Evolutionary conservation across 2,888 invertebrate species (phyloP).

Genomic region (Meliscaeva auricollis): DNA sequence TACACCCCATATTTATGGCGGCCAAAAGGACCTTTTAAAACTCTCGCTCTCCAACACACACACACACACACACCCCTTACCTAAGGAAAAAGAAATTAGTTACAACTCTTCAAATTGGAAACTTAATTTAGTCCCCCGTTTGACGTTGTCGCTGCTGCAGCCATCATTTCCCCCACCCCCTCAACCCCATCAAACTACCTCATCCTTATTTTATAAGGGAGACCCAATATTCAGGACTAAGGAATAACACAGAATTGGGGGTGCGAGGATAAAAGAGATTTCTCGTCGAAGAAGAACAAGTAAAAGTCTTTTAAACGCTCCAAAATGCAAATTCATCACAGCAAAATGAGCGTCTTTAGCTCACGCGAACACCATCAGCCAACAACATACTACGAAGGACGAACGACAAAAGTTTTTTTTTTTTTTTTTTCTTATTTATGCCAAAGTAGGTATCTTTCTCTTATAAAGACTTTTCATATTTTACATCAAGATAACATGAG

Average conservation of each 20-base stretch:
- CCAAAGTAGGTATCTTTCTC: slow-evolving; percentile 53
- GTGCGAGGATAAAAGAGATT: slow-evolving; percentile 11
- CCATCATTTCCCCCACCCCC: not conserved
- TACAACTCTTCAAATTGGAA: slow-evolving; percentile 75
- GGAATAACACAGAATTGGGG: not conserved
- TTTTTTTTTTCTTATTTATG: not conserved
- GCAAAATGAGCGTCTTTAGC: slow-evolving; percentile 26
- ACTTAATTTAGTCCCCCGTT: slow-evolving; percentile 70
- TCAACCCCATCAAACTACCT: not conserved
- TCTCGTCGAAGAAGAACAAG: slow-evolving; percentile 15
- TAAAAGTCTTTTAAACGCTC: slow-evolving; percentile 68
- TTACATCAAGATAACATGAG: slow-evolving; percentile 65
- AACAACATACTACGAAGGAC: no score
- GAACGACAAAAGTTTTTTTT: slow-evolving; percentile 49
- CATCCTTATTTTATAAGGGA: slow-evolving; percentile 6
- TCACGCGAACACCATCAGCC: slow-evolving; percentile 29
- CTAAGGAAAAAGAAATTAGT: slow-evolving; percentile 62
- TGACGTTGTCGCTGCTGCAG: slow-evolving; percentile 48
- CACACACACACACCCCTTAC: not conserved
- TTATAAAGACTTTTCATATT: slow-evolving; percentile 67
- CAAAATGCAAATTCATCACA: slow-evolving; percentile 73
- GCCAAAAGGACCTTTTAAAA: slow-evolving; percentile 9
- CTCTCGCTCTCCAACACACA: not conserved
- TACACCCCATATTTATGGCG: slow-evolving; percentile 18
- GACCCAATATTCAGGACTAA: slow-evolving; percentile 38